phyloP scores from a whole-genome alignment of 2,888 invertebrate species.

The Protonemura montana region DNA sequence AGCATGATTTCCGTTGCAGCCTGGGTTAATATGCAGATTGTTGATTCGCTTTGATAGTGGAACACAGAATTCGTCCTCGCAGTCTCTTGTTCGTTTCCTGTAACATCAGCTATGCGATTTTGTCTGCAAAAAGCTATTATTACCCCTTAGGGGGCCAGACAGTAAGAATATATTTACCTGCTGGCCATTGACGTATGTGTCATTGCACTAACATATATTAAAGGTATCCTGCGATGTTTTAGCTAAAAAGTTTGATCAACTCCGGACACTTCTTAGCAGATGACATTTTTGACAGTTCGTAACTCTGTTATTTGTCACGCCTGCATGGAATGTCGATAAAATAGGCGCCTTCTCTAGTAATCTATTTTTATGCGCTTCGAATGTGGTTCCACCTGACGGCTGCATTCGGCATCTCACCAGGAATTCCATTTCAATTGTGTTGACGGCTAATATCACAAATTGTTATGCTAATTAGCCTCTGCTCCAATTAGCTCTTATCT shows the following conservation, averaged over 20 bases:
- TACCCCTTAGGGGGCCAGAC: too few species aligned
- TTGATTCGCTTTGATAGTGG: constrained; percentile 90
- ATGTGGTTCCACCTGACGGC: neutral
- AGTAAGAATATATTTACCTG: neutral
- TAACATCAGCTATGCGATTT: too few species aligned
- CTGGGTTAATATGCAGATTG: constrained; percentile 78
- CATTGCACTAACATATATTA: neutral
- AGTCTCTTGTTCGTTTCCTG: constrained; percentile 77
- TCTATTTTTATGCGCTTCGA: neutral
- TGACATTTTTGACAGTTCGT: neutral
- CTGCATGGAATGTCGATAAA: neutral
- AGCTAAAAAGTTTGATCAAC: neutral
- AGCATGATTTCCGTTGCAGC: constrained; percentile 4
- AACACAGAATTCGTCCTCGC: constrained; percentile 75
- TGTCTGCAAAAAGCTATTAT: too few species aligned
- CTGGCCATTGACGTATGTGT: neutral
- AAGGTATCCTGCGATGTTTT: neutral
- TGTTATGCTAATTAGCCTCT: neutral
- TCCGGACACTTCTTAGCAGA: neutral
- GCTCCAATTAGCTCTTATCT: constrained; percentile 3
- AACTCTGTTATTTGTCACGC: neutral
- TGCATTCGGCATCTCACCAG: neutral
- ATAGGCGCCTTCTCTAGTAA: neutral
- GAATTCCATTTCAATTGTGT: constrained; percentile 7
- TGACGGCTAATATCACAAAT: neutral